Evolutionary conservation across 2,113 vertebrate genomes (phyloP).

Genomic region (Bufo bufo): DNA sequence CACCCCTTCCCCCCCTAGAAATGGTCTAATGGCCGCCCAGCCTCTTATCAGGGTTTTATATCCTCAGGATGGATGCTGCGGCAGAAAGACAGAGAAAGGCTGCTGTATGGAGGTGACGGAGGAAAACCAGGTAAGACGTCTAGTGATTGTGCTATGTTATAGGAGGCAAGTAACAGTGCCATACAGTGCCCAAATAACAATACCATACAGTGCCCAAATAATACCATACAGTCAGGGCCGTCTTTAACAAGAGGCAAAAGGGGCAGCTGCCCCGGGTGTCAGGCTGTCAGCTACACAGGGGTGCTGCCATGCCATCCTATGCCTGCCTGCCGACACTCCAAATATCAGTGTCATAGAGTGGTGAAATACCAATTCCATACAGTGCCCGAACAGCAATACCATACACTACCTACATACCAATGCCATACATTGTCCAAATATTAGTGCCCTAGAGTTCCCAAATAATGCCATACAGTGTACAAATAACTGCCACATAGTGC

Average conservation of each 20-base stretch:
- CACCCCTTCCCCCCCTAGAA: not conserved
- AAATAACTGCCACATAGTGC: not conserved
- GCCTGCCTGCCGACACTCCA: too few relatives aligned
- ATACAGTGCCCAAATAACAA: not conserved
- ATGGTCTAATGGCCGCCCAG: not conserved
- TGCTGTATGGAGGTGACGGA: slow-evolving; percentile 76
- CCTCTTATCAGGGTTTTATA: not conserved
- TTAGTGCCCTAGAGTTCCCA: not conserved
- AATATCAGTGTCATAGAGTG: not conserved
- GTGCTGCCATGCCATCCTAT: too few relatives aligned
- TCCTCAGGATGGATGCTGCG: slow-evolving; percentile 74
- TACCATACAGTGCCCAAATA: too few relatives aligned
- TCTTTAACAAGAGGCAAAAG: too few relatives aligned
- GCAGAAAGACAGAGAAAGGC: slow-evolving; percentile 67
- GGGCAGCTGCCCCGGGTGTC: too few relatives aligned
- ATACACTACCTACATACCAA: not conserved
- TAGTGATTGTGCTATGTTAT: not conserved
- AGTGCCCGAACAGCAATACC: not conserved
- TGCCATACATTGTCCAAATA: too few relatives aligned
- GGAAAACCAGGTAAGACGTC: slow-evolving; percentile 62
- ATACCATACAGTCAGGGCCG: too few relatives aligned
- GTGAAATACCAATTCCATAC: not conserved
- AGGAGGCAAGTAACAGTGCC: not conserved
- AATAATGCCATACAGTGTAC: not conserved
- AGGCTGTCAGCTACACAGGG: too few relatives aligned